These are phyloP conservation scores for Athalia cordata DNA, from an alignment of 2,888 invertebrate genomes.

Conservation along the genomic window DNA sequence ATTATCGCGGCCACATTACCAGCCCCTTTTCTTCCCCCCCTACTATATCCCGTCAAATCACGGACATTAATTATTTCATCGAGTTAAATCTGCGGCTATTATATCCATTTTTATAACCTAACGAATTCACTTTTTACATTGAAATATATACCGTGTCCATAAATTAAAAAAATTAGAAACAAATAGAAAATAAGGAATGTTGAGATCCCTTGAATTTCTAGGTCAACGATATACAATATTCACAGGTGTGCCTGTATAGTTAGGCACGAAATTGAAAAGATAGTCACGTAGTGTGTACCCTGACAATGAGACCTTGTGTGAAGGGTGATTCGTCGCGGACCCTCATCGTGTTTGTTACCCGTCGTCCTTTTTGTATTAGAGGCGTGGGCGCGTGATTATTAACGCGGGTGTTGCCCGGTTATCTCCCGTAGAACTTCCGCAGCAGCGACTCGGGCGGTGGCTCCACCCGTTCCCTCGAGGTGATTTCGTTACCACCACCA, in stretches of 20 bases:
- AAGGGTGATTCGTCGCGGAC: conserved; percentile 34
- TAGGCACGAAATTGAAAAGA: conserved; percentile 24
- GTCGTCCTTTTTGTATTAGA: conserved; percentile 30
- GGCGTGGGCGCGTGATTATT: conserved; percentile 36
- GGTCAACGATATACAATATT: not conserved
- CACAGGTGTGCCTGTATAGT: not conserved
- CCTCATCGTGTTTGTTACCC: not conserved
- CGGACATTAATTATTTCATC: too few species aligned
- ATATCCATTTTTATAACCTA: too few species aligned
- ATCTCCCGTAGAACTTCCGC: conserved; percentile 28
- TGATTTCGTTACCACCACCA: conserved; percentile 32
- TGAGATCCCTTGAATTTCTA: too few species aligned
- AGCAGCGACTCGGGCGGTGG: not conserved
- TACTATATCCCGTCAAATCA: not conserved
- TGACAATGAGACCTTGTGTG: conserved; percentile 30
- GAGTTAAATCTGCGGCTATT: too few species aligned
- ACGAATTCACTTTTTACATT: too few species aligned
- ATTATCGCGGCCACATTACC: conserved; percentile 1
- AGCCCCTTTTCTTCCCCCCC: not conserved
- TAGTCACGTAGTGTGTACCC: conserved; percentile 40
- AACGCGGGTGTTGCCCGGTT: conserved; percentile 39
- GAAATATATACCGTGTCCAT: too few species aligned
- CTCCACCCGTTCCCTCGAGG: not conserved
- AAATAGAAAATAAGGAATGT: too few species aligned
- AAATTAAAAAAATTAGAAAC: too few species aligned